A percentile compares a stretch with the other conserved stretches of the same genome.
phyloP scores from a whole-genome alignment of 2,113 vertebrate species.

The Macroglossus sobrinus region DNA sequence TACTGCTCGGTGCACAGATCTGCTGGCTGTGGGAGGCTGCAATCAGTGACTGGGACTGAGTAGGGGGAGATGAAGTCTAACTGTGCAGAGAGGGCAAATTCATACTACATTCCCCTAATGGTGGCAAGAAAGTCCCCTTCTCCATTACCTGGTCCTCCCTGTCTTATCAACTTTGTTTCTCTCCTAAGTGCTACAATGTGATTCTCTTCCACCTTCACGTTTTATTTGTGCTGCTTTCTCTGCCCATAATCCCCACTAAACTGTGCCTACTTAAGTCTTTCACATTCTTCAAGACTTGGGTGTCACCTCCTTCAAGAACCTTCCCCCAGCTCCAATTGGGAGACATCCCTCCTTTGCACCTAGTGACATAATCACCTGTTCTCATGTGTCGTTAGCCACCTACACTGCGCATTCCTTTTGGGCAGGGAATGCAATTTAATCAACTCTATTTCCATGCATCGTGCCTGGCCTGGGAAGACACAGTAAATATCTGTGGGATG shows the following conservation, averaged over 20 bases:
- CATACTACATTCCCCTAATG: rapidly evolving
- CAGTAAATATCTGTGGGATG: neutral
- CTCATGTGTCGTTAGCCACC: neutral
- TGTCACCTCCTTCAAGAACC: neutral
- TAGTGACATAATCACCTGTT: neutral
- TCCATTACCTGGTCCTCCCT: neutral
- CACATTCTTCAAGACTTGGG: neutral
- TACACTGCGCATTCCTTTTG: too few relatives aligned
- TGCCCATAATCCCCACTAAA: too few relatives aligned
- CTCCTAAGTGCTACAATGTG: rapidly evolving
- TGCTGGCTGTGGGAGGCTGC: neutral
- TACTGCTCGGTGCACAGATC: neutral
- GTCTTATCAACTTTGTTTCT: neutral
- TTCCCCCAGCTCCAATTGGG: neutral
- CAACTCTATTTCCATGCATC: neutral
- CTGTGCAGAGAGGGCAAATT: neutral
- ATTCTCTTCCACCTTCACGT: neutral
- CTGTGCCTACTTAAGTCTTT: neutral
- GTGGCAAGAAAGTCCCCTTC: neutral
- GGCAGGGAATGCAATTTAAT: neutral
- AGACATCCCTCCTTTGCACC: neutral
- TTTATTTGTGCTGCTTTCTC: neutral
- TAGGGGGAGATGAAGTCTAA: neutral
- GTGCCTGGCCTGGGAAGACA: neutral
- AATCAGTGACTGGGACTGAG: neutral